A percentile compares a stretch with the other conserved stretches of the same genome.
These are phyloP conservation scores for Mactra quadrangularis DNA, from an alignment of 1,140 invertebrate genomes.

Conservation along the genomic window DNA sequence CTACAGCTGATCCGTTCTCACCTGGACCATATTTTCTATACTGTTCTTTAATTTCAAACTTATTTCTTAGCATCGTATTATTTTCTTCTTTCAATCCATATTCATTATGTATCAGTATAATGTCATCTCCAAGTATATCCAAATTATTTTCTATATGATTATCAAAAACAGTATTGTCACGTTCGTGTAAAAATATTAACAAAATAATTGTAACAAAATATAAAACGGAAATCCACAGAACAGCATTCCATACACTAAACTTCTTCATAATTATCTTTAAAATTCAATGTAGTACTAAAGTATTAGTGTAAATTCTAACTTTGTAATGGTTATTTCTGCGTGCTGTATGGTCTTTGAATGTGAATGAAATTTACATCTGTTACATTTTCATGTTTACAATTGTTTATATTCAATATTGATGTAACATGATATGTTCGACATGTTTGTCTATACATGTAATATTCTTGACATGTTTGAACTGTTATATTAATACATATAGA, in stretches of 20 bases:
- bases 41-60: not conserved
- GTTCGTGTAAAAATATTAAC: conserved; percentile 17
- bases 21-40: conserved; percentile 30
- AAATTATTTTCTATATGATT: not conserved
- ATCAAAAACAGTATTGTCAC: not conserved
- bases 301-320: too few species aligned
- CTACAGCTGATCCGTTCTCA: conserved; percentile 13
- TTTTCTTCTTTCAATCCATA: not conserved
- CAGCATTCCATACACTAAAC: not conserved
- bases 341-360: too few species aligned
- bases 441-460: too few species aligned
- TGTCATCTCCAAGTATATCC: not conserved
- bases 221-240: conserved; percentile 28
- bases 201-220: conserved; percentile 20
- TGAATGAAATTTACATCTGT: too few species aligned
- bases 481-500: too few species aligned
- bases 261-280: too few species aligned
- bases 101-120: not conserved
- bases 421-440: too few species aligned
- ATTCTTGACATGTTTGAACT: too few species aligned
- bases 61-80: not conserved
- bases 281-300: too few species aligned
- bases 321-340: too few species aligned
- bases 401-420: too few species aligned
- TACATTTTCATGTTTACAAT: too few species aligned